A percentile compares a stretch with the other conserved stretches of the same genome.
phyloP scores from a whole-genome alignment of 1,140 invertebrate genomes.

The Pararge aegeria region DNA sequence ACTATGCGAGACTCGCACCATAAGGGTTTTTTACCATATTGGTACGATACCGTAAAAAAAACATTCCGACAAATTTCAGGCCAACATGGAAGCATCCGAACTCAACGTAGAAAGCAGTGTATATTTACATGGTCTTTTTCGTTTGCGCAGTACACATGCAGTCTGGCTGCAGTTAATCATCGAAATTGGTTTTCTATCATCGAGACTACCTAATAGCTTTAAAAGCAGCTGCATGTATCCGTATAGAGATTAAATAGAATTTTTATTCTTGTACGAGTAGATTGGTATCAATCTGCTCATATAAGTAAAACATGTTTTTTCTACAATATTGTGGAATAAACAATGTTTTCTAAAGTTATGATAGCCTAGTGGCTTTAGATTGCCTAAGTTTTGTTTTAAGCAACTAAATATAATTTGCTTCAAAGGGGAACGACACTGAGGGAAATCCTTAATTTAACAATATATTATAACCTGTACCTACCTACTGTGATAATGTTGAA shows the following conservation, averaged over 20 bases:
- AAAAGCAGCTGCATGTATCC: not conserved
- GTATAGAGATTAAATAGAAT: not conserved
- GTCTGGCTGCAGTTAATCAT: conserved; percentile 7
- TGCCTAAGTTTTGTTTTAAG: no score
- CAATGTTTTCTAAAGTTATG: no score
- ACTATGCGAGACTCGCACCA: no score
- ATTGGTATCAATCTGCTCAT: not conserved
- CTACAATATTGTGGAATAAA: no score
- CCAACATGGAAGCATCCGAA: not conserved
- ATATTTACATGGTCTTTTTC: conserved; percentile 8
- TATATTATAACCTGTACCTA: no score
- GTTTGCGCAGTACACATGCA: not conserved
- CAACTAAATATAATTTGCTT: no score
- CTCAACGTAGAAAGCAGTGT: conserved; percentile 1
- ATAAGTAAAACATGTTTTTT: not conserved
- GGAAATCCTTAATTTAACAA: no score
- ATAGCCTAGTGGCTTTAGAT: no score
- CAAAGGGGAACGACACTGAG: no score
- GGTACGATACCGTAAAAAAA: no score
- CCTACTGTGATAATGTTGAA: no score
- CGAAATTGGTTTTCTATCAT: conserved; percentile 8
- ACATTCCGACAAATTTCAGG: not conserved
- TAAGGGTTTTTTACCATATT: no score
- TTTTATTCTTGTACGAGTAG: not conserved
- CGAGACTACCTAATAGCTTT: conserved; percentile 5